A percentile compares a stretch with the other conserved stretches of the same genome.
Conservation (phyloP, 1,140 invertebrate genomes). For the Drosophila takahashii region DNA sequence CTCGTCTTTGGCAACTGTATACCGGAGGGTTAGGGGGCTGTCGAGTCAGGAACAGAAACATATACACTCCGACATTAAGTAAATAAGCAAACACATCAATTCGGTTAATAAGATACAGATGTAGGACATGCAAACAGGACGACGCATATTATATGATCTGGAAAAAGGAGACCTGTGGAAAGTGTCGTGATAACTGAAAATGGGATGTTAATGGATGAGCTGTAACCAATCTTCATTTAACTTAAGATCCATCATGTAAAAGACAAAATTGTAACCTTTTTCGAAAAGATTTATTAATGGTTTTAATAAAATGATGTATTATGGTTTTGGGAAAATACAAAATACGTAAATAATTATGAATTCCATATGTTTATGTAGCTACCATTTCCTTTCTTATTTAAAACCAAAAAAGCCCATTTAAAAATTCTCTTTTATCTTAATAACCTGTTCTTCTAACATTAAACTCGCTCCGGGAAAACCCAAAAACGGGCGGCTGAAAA, state of each 20-base stretch:
- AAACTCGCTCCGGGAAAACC: not conserved
- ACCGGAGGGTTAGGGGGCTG: no score
- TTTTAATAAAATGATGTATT: no score
- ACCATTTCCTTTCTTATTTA: no score
- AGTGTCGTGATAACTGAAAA: not conserved
- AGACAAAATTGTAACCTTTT: not conserved
- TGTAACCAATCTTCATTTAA: not conserved
- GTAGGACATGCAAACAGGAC: conserved; percentile 44
- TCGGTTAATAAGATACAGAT: conserved; percentile 56
- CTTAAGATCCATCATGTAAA: conserved; percentile 3
- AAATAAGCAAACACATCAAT: conserved; percentile 61
- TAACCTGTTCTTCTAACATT: conserved; percentile 14
- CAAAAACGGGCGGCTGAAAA: conserved; percentile 13
- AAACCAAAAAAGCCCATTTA: conserved; percentile 5
- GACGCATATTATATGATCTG: conserved; percentile 29
- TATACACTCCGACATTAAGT: conserved; percentile 39
- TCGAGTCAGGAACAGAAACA: conserved; percentile 26
- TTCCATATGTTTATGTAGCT: no score
- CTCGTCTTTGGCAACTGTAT: conserved; percentile 6
- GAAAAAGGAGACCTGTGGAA: not conserved
- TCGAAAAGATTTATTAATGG: conserved; percentile 6
- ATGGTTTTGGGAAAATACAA: no score
- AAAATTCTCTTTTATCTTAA: conserved; percentile 37
- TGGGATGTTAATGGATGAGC: not conserved
- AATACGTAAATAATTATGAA: no score